phyloP scores from a whole-genome alignment of 2,797 vertebrate genomes.

The Sebastes alutus region DNA sequence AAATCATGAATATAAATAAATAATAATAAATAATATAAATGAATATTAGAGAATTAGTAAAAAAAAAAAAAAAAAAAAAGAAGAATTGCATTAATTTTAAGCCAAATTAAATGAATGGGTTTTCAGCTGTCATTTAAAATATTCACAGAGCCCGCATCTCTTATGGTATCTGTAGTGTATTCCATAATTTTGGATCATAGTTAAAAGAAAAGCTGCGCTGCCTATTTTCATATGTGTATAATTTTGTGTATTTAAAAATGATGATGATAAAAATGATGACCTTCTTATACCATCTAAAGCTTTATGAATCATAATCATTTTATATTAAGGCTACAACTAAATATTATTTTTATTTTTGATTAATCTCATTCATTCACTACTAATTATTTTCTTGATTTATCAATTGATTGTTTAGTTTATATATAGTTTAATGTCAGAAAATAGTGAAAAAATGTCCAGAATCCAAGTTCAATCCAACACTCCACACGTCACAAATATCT shows the following conservation, averaged over 20 bases:
- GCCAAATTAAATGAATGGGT: too few relatives aligned
- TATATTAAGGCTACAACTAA: not conserved
- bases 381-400: not conserved
- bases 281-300: not conserved
- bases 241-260: not conserved
- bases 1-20: too few relatives aligned
- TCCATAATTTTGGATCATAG: too few relatives aligned
- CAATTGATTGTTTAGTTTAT: not conserved
- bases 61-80: too few relatives aligned
- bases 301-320: not conserved
- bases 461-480: not conserved
- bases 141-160: too few relatives aligned
- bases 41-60: too few relatives aligned
- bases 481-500: not conserved
- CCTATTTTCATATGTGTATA: not conserved
- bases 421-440: not conserved
- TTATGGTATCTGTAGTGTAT: too few relatives aligned
- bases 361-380: not conserved
- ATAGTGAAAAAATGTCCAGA: not conserved
- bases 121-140: too few relatives aligned
- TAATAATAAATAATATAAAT: too few relatives aligned
- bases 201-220: too few relatives aligned
- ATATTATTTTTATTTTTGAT: not conserved
- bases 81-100: not conserved
- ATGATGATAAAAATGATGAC: not conserved